These are phyloP conservation scores for Bombus sibiricus DNA, from an alignment of 1,140 invertebrate species.

Conservation along the genomic window DNA sequence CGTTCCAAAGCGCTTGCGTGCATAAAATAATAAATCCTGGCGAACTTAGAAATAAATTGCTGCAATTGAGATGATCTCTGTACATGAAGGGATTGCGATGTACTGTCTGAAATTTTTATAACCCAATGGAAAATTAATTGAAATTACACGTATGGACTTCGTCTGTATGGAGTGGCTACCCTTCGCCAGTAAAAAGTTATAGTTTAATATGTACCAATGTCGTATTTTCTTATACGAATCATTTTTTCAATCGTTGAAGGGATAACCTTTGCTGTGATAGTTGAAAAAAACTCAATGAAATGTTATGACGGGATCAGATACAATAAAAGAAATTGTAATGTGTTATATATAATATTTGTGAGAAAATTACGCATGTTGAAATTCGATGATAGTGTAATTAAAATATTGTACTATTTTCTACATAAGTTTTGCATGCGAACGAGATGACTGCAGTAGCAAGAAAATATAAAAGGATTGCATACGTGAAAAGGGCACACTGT, in stretches of 20 bases:
- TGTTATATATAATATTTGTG: not conserved
- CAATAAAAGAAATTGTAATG: too few species aligned
- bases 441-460: not conserved
- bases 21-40: not conserved
- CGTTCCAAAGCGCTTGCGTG: slow-evolving; percentile 30
- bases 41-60: not conserved
- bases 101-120: not conserved
- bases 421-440: not conserved
- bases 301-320: not conserved
- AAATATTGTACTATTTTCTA: not conserved
- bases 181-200: not conserved
- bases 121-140: not conserved
- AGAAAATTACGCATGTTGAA: not conserved
- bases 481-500: not conserved
- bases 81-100: not conserved
- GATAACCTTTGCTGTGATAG: not conserved
- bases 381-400: not conserved
- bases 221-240: not conserved
- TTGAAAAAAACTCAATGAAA: not conserved
- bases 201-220: not conserved
- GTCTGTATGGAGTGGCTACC: not conserved
- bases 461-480: not conserved
- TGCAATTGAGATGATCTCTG: not conserved
- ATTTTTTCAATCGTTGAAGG: not conserved
- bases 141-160: not conserved